Evolutionary conservation across 2,797 vertebrate species (phyloP).

Genomic region (Craterocephalus amniculus): DNA sequence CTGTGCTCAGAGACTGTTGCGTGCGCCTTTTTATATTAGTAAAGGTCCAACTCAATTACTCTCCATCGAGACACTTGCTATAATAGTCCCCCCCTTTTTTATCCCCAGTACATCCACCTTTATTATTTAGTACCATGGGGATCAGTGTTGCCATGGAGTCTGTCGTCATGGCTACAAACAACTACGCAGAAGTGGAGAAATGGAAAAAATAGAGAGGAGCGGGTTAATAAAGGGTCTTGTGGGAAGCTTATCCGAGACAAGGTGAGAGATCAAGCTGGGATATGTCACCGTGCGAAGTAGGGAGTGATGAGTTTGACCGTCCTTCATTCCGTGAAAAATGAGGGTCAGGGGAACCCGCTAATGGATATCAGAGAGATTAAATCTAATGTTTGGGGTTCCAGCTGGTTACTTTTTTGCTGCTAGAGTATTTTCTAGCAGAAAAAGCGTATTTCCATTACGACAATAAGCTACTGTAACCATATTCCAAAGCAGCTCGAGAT

Average conservation of each 20-base stretch:
- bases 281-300: conserved; percentile 9
- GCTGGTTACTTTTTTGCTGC: conserved; percentile 17
- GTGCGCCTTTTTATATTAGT: conserved; percentile 48
- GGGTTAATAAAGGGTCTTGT: conserved; percentile 22
- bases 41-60: conserved; percentile 58
- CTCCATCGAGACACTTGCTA: conserved; percentile 53
- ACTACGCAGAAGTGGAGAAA: conserved; percentile 74
- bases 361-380: conserved; percentile 19
- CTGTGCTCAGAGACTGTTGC: conserved; percentile 17
- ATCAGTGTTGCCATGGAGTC: conserved; percentile 79
- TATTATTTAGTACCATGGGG: conserved; percentile 73
- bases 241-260: conserved; percentile 46
- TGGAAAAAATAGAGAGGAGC: conserved; percentile 33
- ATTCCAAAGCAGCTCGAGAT: conserved; percentile 13
- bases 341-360: conserved; percentile 48
- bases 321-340: conserved; percentile 39
- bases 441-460: background rate
- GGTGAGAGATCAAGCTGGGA: conserved; percentile 40
- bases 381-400: conserved; percentile 17
- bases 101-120: conserved; percentile 56
- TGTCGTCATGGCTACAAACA: conserved; percentile 82
- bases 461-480: background rate
- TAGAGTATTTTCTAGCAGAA: conserved; percentile 16
- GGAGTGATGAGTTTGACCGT: conserved; percentile 4
- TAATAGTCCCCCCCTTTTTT: conserved; percentile 44